These are phyloP conservation scores for Todiramphus saurophagus DNA, from an alignment of 2,113 vertebrate species.

Conservation along the genomic window DNA sequence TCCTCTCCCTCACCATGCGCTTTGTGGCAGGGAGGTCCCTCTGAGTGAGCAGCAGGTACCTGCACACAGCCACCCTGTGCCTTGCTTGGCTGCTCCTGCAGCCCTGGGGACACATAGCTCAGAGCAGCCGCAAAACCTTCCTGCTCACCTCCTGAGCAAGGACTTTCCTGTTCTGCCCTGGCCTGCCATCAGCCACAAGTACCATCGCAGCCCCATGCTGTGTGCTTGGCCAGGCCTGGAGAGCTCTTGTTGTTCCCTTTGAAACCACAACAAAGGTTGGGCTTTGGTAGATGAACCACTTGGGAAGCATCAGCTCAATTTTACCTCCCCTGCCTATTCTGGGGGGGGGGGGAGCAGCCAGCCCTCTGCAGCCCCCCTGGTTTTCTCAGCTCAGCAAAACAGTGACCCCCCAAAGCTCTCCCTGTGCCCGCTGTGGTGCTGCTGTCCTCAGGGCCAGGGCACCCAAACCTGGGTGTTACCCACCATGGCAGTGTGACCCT, in stretches of 20 bases:
- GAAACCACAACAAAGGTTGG: fast-evolving
- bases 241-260: not conserved
- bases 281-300: not conserved
- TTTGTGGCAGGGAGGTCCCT: fast-evolving
- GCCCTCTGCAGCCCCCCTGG: not conserved
- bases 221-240: not conserved
- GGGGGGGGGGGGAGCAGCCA: not conserved
- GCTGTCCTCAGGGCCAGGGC: not conserved
- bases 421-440: fast-evolving
- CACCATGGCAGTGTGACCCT: not conserved
- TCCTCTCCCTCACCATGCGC: not conserved
- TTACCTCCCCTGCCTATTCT: not conserved
- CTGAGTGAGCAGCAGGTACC: fast-evolving
- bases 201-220: fast-evolving
- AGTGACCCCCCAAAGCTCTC: not conserved
- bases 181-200: not conserved
- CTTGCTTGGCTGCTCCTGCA: not conserved
- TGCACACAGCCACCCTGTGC: fast-evolving
- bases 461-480: not conserved
- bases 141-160: not conserved
- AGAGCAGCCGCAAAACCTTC: not conserved
- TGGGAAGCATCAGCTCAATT: not conserved
- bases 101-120: not conserved
- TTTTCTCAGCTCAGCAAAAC: not conserved
- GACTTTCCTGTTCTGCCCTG: not conserved